Evolutionary conservation across 2,888 invertebrate genomes (phyloP).

Genomic region (Limenitis arthemis): DNA sequence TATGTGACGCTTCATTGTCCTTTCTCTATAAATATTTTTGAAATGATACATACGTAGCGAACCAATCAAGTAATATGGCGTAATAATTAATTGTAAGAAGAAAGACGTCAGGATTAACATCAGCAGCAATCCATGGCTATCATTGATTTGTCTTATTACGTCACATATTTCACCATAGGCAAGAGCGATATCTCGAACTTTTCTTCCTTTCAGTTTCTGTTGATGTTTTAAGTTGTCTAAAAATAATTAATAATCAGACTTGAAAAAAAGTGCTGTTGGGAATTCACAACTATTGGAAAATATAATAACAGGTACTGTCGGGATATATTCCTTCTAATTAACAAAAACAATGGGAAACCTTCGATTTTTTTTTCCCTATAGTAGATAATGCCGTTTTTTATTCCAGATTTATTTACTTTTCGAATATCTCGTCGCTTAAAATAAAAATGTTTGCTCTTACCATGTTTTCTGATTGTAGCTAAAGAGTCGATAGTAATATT

Average conservation of each 20-base stretch:
- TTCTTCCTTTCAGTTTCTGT: neutral
- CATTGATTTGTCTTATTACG: slow-evolving; percentile 10
- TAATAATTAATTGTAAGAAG: slow-evolving; percentile 17
- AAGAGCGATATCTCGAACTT: slow-evolving; percentile 1
- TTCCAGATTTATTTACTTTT: no score
- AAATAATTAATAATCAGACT: neutral
- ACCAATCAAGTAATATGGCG: slow-evolving; percentile 15
- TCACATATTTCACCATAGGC: slow-evolving; percentile 12
- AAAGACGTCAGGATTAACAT: slow-evolving; percentile 11
- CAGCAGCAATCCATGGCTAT: slow-evolving; percentile 4
- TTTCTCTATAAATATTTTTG: neutral
- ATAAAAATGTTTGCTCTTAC: neutral
- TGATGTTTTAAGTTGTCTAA: neutral
- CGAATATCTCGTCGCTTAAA: no score
- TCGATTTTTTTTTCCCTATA: no score
- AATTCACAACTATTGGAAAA: no score
- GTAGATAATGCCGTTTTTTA: no score
- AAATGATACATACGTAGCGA: slow-evolving; percentile 2
- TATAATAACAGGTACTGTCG: no score
- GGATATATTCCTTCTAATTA: no score
- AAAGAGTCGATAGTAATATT: neutral
- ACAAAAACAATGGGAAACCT: no score
- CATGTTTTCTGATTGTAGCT: neutral
- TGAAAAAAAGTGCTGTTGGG: no score
- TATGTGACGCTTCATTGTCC: neutral